Conservation (phyloP, 2,113 vertebrate genomes). For the Mesembrinibis cayennensis region DNA sequence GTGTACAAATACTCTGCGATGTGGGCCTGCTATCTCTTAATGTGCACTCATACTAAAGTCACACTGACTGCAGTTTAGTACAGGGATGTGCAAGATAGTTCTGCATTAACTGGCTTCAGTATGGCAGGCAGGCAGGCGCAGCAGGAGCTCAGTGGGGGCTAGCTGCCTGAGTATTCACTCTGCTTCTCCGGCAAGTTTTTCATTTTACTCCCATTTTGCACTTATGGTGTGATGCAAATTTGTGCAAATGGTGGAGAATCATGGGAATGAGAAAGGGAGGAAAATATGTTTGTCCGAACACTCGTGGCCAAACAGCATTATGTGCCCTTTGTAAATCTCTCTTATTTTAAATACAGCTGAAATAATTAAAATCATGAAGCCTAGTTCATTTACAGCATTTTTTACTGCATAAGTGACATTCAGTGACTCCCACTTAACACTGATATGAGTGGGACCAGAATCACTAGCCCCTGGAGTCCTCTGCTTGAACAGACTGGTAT, state of each 20-base stretch:
- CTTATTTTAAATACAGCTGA: neutral
- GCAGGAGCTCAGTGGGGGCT: neutral
- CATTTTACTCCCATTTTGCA: neutral
- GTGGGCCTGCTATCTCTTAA: neutral
- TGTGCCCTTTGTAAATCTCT: neutral
- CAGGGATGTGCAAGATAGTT: neutral
- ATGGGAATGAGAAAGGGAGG: neutral
- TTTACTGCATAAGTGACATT: neutral
- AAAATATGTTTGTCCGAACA: neutral
- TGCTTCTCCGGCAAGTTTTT: neutral
- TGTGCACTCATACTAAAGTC: neutral
- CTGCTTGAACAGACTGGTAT: neutral
- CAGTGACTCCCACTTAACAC: neutral
- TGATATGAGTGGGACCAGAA: neutral
- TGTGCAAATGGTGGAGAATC: neutral
- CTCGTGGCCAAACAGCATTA: neutral
- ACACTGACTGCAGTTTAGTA: neutral
- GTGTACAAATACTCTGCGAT: neutral
- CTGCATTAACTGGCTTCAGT: accelerated
- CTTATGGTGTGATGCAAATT: neutral
- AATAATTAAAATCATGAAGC: neutral
- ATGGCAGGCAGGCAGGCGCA: neutral
- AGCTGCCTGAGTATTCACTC: neutral
- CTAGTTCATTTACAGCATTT: neutral
- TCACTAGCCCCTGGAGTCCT: neutral